Conservation (phyloP, 2,113 vertebrate genomes). For the Myotis yumanensis region DNA sequence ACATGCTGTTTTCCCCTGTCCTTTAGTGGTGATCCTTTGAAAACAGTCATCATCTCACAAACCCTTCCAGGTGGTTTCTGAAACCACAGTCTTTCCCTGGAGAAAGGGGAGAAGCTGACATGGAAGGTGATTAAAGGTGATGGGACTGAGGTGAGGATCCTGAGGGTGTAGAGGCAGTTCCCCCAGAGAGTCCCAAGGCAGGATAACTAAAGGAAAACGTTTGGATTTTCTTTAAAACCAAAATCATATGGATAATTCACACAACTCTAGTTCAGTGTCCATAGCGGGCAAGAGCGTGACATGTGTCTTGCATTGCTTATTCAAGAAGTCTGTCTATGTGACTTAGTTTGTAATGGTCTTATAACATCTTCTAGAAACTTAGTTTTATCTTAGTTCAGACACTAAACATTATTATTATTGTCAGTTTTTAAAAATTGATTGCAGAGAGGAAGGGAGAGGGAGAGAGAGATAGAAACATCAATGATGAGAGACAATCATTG, state of each 20-base stretch:
- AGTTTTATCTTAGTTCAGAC: slow-evolving; percentile 23
- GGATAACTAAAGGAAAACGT: background rate
- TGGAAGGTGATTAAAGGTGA: background rate
- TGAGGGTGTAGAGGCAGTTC: background rate
- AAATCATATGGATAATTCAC: background rate
- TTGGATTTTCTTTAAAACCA: background rate
- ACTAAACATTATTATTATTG: background rate
- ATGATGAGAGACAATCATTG: too few species aligned
- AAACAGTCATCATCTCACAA: background rate
- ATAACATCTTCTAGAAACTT: slow-evolving; percentile 8
- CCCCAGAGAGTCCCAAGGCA: background rate
- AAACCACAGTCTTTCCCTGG: background rate
- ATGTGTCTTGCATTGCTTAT: background rate
- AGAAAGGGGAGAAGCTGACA: background rate
- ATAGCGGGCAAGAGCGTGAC: background rate
- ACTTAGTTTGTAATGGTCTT: background rate
- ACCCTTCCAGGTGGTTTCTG: background rate
- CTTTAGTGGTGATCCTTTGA: background rate
- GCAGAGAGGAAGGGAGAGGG: too few species aligned
- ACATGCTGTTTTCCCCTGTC: background rate
- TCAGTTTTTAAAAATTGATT: too few species aligned
- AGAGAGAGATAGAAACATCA: too few species aligned
- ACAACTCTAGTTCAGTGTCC: background rate
- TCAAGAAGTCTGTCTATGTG: background rate
- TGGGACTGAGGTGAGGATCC: background rate